Conservation (phyloP, 2,797 vertebrate genomes). For the Hozukius guyotensis region DNA sequence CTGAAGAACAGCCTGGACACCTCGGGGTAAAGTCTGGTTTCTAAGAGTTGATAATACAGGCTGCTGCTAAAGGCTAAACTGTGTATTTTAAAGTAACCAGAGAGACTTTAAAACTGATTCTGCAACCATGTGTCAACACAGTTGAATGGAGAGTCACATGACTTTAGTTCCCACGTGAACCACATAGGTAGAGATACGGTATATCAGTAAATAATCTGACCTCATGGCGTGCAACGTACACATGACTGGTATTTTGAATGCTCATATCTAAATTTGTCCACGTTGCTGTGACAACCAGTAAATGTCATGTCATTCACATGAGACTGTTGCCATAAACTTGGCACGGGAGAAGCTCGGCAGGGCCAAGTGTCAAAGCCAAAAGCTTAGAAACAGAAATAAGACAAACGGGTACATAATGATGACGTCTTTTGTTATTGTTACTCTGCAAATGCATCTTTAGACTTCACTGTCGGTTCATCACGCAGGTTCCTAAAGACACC, state of each 20-base stretch:
- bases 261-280: constrained; percentile 24
- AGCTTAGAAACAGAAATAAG: neutral
- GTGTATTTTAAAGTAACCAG: neutral
- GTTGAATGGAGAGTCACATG: neutral
- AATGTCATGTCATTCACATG: constrained; percentile 13
- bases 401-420: neutral
- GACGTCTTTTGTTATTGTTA: neutral
- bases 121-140: neutral
- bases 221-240: constrained; percentile 20
- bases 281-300: constrained; percentile 14
- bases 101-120: neutral
- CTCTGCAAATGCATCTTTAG: neutral
- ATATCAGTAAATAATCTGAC: constrained; percentile 5
- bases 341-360: neutral
- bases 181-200: neutral
- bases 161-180: neutral
- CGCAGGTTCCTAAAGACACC: neutral
- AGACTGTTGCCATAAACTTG: neutral
- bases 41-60: neutral
- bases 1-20: neutral
- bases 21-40: constrained; percentile 19
- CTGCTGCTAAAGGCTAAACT: neutral
- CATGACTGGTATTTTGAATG: constrained; percentile 9
- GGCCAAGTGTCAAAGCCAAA: neutral
- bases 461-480: neutral